Conservation (phyloP, 2,888 invertebrate genomes). For the Germaria angustata region DNA sequence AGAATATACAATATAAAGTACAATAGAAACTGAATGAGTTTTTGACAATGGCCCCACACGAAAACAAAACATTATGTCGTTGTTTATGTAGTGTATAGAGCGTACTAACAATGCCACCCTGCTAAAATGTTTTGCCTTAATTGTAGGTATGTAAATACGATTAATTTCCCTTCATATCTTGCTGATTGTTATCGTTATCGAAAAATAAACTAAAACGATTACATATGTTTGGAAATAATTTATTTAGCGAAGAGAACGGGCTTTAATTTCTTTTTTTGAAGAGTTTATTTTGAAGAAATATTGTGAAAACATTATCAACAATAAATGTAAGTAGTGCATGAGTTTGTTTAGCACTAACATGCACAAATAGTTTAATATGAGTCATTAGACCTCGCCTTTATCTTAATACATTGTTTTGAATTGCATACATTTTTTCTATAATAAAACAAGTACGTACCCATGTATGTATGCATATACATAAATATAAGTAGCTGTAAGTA, state of each 20-base stretch:
- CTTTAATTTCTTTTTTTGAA: not conserved
- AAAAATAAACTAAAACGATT: not conserved
- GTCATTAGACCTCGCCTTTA: not conserved
- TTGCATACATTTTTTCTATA: not conserved
- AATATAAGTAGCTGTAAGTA: too few relatives aligned
- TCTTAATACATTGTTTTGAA: not conserved
- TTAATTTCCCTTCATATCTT: too few relatives aligned
- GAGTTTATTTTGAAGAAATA: not conserved
- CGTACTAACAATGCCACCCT: too few relatives aligned
- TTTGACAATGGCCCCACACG: too few relatives aligned
- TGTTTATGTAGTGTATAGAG: too few relatives aligned
- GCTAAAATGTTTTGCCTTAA: too few relatives aligned
- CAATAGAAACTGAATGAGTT: too few relatives aligned
- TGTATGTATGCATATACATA: too few relatives aligned
- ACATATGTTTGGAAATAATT: not conserved
- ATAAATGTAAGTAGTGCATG: not conserved
- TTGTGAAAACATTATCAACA: not conserved
- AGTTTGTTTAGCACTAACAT: not conserved
- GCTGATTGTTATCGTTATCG: not conserved
- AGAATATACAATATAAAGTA: too few relatives aligned
- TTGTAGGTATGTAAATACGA: too few relatives aligned
- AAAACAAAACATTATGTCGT: too few relatives aligned
- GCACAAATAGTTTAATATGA: not conserved
- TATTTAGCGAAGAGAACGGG: not conserved
- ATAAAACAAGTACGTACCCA: not conserved